Base-by-base conservation (phyloP, 2,113 vertebrate genomes). In the Brachyhypopomus occidentalis region DNA sequence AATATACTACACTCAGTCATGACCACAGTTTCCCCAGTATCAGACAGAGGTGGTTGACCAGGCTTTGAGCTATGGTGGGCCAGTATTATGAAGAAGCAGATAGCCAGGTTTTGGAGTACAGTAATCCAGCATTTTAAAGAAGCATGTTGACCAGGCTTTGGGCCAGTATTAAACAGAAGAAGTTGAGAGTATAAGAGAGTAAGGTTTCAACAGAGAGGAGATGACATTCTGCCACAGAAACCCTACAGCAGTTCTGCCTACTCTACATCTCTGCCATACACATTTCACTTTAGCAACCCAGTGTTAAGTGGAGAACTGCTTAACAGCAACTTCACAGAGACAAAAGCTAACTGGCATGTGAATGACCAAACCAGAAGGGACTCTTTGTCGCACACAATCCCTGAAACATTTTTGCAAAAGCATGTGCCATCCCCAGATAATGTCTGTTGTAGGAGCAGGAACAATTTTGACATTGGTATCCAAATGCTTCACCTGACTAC, bases 11-110 rank as follows among this genome's bases (percentile, higher is more conserved):
- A 88, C 87, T 91, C 85, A 93, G 89, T 92, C 90, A 91, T 92
- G 89, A 91, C 91, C 34, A 0, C 86, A 92, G 92, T 91, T 89
- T 91, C 84, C 84, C 85, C 90, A 85, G 84, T 92, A 92, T 94
- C 94, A 93, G 95, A 92, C 94, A 93, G 92, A 93, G 91, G 87
- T 87, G 88, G 92, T 92, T 95, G 93, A 95, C 90, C 89, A 92
- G 89, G 69, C 59, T 41, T 60, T 63, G 19, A n/a, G 45, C 91
- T 41, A 0, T 86, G 92, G 92, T 91, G 89, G 92, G 85, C 86
- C 90, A 85, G 84, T 92, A 92, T 94, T 94, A 93, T 95, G 92
- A 94, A 93, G 92, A 93, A 91, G 87, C 88, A 41, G 3, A 30
- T 30, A 30, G 30, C n/a, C n/a, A n/a, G n/a, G n/a, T 2, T 30